Percentiles rank a stretch among this genome's conserved stretches.
Evolutionary conservation across 2,888 invertebrate genomes (phyloP).

Genomic region (Eucera pruinosa): DNA sequence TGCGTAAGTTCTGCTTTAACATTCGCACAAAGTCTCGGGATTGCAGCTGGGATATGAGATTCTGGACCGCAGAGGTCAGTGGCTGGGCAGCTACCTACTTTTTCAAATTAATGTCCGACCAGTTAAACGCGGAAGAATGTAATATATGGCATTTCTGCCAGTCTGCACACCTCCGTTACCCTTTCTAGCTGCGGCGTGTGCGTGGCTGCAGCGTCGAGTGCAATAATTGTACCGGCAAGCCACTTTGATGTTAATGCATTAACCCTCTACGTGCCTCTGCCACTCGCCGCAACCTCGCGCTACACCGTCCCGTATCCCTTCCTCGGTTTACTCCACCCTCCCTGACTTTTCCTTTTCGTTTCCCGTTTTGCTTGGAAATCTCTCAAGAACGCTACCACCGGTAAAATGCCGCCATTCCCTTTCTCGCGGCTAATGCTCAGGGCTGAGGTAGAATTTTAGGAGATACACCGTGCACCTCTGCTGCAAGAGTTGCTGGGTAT

Average conservation of each 20-base stretch:
- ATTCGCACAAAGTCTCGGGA: slow-evolving; percentile 58
- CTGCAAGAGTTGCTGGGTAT: not conserved
- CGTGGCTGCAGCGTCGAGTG: slow-evolving; percentile 73
- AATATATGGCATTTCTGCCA: slow-evolving; percentile 70
- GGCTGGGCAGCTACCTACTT: slow-evolving; percentile 61
- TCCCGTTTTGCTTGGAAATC: slow-evolving; percentile 28
- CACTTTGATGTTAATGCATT: slow-evolving; percentile 83
- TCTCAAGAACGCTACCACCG: slow-evolving; percentile 10
- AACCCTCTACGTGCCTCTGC: slow-evolving; percentile 73
- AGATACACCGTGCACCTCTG: not conserved
- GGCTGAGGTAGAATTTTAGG: not conserved
- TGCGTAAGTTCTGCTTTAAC: slow-evolving; percentile 63
- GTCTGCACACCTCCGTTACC: slow-evolving; percentile 25
- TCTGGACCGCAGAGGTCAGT: slow-evolving; percentile 58
- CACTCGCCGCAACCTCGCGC: slow-evolving; percentile 51
- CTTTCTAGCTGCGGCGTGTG: slow-evolving; percentile 12
- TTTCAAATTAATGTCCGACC: slow-evolving; percentile 77
- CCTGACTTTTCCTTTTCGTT: slow-evolving; percentile 14
- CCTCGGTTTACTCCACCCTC: slow-evolving; percentile 18
- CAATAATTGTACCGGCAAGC: slow-evolving; percentile 80
- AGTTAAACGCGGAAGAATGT: slow-evolving; percentile 78
- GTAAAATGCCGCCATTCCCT: not conserved
- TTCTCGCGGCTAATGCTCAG: not conserved
- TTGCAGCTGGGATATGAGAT: slow-evolving; percentile 63
- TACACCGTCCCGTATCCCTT: slow-evolving; percentile 32